phyloP scores from a whole-genome alignment of 2,888 invertebrate genomes.

The Calameuta idolon region DNA sequence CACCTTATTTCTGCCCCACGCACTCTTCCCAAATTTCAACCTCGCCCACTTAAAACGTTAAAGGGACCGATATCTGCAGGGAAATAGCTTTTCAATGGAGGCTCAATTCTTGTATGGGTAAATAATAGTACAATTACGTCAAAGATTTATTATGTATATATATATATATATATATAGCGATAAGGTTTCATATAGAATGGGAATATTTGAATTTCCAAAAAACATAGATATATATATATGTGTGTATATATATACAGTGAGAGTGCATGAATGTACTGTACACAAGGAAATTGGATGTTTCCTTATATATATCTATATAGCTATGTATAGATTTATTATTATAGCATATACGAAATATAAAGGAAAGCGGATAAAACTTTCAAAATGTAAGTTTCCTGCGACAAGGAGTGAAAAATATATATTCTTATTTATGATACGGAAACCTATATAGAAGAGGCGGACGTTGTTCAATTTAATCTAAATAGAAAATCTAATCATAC shows the following conservation, averaged over 20 bases:
- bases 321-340: too few relatives aligned
- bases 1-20: constrained; percentile 6
- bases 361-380: not conserved
- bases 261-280: not conserved
- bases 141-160: not conserved
- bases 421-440: not conserved
- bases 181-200: not conserved
- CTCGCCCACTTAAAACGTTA: not conserved
- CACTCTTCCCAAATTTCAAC: not conserved
- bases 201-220: not conserved
- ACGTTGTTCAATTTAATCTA: constrained; percentile 9
- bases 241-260: too few relatives aligned
- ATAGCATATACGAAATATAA: not conserved
- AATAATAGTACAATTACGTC: not conserved
- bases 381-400: not conserved
- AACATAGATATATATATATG: not conserved
- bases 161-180: not conserved
- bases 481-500: constrained; percentile 20
- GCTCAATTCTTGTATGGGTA: not conserved
- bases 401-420: not conserved
- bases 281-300: not conserved
- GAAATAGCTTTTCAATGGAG: not conserved
- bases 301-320: not conserved
- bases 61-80: not conserved
- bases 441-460: not conserved